phyloP scores from a whole-genome alignment of 2,113 vertebrate genomes.

The Eulemur macaco region DNA sequence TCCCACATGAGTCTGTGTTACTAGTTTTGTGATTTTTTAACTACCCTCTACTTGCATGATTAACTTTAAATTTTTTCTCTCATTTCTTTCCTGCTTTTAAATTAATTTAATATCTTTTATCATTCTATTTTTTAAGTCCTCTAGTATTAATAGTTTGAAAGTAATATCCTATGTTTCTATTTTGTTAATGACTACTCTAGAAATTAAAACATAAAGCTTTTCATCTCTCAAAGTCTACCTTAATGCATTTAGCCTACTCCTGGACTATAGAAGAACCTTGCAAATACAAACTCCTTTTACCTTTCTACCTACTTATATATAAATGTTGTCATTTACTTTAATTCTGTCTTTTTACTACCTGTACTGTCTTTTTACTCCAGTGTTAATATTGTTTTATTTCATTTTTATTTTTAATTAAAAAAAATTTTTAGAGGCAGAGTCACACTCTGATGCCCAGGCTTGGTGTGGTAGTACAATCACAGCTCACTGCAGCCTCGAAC shows the following conservation, averaged over 20 bases:
- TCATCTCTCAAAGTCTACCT: background rate
- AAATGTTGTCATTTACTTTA: background rate
- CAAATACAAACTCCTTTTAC: background rate
- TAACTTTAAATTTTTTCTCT: background rate
- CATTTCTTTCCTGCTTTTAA: background rate
- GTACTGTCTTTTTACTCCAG: background rate
- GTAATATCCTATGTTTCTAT: background rate
- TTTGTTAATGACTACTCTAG: background rate
- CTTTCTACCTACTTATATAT: background rate
- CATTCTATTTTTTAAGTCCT: background rate
- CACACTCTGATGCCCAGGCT: background rate
- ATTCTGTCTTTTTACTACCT: background rate
- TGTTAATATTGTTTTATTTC: background rate
- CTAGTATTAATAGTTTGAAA: background rate
- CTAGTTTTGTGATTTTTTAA: background rate
- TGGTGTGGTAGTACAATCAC: background rate
- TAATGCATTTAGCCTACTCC: background rate
- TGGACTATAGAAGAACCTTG: background rate
- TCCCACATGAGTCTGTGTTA: background rate
- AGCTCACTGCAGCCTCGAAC: background rate
- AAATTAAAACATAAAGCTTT: background rate
- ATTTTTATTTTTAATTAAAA: too few relatives aligned
- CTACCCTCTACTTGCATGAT: background rate
- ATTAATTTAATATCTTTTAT: background rate
- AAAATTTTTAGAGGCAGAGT: background rate